Evolutionary conservation across 2,888 invertebrate species (phyloP), one percentile per base, ranked within the genome.

Genomic region (Andrena camellia): DNA sequence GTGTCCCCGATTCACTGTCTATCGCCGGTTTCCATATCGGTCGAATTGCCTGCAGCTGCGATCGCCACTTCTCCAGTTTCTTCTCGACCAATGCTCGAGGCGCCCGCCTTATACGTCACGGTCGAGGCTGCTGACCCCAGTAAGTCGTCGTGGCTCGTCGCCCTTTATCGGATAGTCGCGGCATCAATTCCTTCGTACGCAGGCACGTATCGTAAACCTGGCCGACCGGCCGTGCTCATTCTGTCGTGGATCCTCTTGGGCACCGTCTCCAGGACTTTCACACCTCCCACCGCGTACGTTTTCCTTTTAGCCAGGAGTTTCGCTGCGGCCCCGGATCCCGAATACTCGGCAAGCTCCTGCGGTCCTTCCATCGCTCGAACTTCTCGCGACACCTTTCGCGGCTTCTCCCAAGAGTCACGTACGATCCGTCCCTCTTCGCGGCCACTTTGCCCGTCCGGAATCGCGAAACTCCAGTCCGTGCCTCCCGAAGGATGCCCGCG

Each of bases 221-320:
- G 79, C 7, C 78, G 67, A 31, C 73, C 54, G 7, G 68, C n/a
- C 62, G 60, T 60, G 31, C 31, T 50, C 62, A 68, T 74, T 48
- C 66, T 69, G 26, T 80, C 80, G 66, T 57, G 64, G 17, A 81
- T 64, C 48, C 78, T 62, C 64, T 33, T 68, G 17, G 79, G 48
- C 29, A 23, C 57, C 29, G 79, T 72, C 35, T 71, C 72, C 62
- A 72, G 29, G 23, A 76, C 52, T n/a, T 70, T 60, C 50, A 78
- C 67, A 63, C 72, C 10, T 10, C 57, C 57, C n/a, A 76, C 70
- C 0, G 74, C 78, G 66, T 88, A 88, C 57, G 78, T 63, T 29
- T 84, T 83, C 63, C 86, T 78, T 35, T 70, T 87, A 23, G 83
- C 67, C 75, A 85, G 54, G 54, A 88, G 52, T 33, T 79, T 88